Percentiles rank a stretch among this genome's conserved stretches.
Conservation (phyloP, 2,797 vertebrate species). For the Calcarius lapponicus region DNA sequence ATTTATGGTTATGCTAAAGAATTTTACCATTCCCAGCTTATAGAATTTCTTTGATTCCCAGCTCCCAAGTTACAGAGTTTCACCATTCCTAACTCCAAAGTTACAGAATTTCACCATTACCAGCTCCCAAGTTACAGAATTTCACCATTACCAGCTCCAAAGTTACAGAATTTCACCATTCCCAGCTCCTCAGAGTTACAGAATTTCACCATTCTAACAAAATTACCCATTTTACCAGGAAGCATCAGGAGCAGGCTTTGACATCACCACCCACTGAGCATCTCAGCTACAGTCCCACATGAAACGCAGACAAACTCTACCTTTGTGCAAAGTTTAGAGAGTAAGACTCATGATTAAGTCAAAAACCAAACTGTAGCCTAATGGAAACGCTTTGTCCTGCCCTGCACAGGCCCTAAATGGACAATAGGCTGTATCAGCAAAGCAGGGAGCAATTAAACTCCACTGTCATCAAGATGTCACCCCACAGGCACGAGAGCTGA, state of each 20-base stretch:
- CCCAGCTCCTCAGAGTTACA: not conserved
- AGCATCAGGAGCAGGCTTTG: rapidly evolving
- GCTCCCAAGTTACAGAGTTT: not conserved
- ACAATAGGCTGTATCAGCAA: constrained; percentile 41
- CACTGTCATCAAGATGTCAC: constrained; percentile 52
- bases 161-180: not conserved
- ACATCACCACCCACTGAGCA: not conserved
- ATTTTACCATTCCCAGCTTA: not conserved
- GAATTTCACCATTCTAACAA: not conserved
- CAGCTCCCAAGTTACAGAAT: not conserved
- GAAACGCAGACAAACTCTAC: rapidly evolving
- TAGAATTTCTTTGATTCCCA: not conserved
- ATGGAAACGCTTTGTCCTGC: not conserved
- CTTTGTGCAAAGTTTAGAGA: not conserved
- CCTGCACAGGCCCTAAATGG: not conserved
- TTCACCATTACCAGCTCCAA: not conserved
- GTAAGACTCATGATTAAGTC: not conserved
- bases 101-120: not conserved
- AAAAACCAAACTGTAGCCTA: not conserved
- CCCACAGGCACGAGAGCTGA: constrained; percentile 40
- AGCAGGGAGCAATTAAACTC: constrained; percentile 39
- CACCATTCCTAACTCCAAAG: not conserved
- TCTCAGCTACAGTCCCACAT: rapidly evolving
- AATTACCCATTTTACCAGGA: not conserved
- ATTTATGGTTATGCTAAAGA: not conserved